These are phyloP conservation scores for Desmodus rotundus DNA, from an alignment of 2,113 vertebrate species.

Conservation along the genomic window DNA sequence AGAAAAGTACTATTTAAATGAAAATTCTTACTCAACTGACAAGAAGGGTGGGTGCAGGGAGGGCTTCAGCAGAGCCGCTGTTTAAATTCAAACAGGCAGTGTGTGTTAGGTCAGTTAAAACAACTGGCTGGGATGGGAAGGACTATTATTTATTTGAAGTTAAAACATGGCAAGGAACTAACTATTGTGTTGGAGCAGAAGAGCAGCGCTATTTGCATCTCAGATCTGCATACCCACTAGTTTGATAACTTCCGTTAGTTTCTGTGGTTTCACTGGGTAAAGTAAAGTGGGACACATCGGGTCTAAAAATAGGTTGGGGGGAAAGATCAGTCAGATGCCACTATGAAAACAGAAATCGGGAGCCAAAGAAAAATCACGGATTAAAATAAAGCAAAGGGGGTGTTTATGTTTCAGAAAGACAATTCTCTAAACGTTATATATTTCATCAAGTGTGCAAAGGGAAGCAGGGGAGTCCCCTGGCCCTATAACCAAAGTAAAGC, in stretches of 20 bases:
- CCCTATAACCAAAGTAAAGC: slow-evolving; percentile 25
- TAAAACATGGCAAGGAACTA: slow-evolving; percentile 9
- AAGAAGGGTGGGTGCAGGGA: not conserved
- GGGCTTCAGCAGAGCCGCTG: not conserved
- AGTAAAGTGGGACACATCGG: not conserved
- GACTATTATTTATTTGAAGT: not conserved
- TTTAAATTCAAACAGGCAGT: not conserved
- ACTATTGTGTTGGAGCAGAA: not conserved
- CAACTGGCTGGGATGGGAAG: not conserved
- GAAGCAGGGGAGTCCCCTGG: not conserved
- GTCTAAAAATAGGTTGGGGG: not conserved
- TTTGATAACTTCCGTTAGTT: not conserved
- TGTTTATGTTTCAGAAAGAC: not conserved
- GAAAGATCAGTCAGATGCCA: not conserved
- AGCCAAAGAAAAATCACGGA: not conserved
- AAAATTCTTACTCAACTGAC: not conserved
- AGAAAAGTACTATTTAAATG: not conserved
- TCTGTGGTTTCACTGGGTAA: slow-evolving; percentile 19
- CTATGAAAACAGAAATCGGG: slow-evolving; percentile 19
- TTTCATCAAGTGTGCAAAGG: not conserved
- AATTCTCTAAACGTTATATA: not conserved
- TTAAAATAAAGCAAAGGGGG: not conserved
- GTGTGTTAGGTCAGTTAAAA: not conserved
- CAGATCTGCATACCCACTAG: not conserved
- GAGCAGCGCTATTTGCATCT: not conserved